Conservation (phyloP, 2,113 vertebrate species). For the Zosterops borbonicus region DNA sequence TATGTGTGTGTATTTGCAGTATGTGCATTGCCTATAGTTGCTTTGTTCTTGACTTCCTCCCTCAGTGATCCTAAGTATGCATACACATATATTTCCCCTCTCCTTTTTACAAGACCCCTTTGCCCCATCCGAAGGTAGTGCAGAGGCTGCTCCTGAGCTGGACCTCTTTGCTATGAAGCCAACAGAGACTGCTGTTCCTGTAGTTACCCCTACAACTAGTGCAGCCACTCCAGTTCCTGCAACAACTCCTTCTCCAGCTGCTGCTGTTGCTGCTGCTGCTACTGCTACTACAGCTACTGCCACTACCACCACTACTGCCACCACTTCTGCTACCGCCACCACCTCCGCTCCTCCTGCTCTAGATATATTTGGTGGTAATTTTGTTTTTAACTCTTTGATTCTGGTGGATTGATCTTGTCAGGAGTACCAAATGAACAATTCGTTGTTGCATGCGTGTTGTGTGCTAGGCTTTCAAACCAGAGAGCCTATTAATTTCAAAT, state of each 20-base stretch:
- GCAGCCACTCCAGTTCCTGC: conserved; percentile 80
- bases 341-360: conserved; percentile 85
- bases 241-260: conserved; percentile 85
- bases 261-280: conserved; percentile 72
- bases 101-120: conserved; percentile 93
- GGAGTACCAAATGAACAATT: not conserved
- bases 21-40: conserved; percentile 59
- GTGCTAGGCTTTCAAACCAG: conserved; percentile 40
- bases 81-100: conserved; percentile 74
- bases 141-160: conserved; percentile 91
- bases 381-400: conserved; percentile 69
- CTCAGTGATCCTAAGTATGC: conserved; percentile 75
- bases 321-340: conserved; percentile 73
- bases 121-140: conserved; percentile 95
- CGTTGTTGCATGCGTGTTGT: conserved; percentile 54
- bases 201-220: conserved; percentile 86
- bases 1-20: conserved; percentile 17
- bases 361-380: conserved; percentile 99
- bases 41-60: conserved; percentile 68
- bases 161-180: conserved; percentile 99
- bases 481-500: conserved; percentile 15
- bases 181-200: conserved; percentile 83
- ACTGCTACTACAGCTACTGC: conserved; percentile 68
- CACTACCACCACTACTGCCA: conserved; percentile 64
- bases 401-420: conserved; percentile 58